phyloP scores from a whole-genome alignment of 2,888 invertebrate genomes.

The Apamea sordens region DNA sequence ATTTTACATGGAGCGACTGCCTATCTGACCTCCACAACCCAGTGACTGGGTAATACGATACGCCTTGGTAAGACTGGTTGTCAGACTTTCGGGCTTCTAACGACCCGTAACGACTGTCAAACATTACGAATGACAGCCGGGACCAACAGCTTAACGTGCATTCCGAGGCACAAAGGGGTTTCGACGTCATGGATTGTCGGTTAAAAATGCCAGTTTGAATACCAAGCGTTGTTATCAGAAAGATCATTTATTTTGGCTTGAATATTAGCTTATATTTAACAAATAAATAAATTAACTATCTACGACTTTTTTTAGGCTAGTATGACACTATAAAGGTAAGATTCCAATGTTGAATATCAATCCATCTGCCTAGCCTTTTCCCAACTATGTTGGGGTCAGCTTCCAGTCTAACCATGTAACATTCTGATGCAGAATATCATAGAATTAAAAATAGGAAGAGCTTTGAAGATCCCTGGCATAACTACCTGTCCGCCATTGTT shows the following conservation, averaged over 20 bases:
- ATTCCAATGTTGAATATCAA: neutral
- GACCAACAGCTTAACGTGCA: too few relatives aligned
- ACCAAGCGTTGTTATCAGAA: neutral
- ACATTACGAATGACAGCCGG: neutral
- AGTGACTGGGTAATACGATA: neutral
- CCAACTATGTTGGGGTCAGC: neutral
- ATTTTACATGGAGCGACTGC: neutral
- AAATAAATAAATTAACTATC: constrained; percentile 40
- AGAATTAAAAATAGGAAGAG: neutral
- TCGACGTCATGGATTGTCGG: neutral
- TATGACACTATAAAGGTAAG: constrained; percentile 6
- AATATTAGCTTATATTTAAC: neutral
- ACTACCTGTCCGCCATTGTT: too few relatives aligned
- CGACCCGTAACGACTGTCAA: too few relatives aligned
- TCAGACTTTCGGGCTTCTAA: too few relatives aligned
- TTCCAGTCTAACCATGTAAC: neutral
- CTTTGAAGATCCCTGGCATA: too few relatives aligned
- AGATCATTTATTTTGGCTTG: constrained; percentile 7
- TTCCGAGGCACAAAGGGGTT: too few relatives aligned
- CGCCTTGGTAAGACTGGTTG: neutral
- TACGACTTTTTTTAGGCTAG: constrained; percentile 26
- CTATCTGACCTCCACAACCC: neutral
- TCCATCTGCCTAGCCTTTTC: neutral
- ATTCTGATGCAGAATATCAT: neutral
- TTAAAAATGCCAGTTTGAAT: neutral